Conservation (phyloP, 1,140 invertebrate species). For the Bombus terrestris region DNA sequence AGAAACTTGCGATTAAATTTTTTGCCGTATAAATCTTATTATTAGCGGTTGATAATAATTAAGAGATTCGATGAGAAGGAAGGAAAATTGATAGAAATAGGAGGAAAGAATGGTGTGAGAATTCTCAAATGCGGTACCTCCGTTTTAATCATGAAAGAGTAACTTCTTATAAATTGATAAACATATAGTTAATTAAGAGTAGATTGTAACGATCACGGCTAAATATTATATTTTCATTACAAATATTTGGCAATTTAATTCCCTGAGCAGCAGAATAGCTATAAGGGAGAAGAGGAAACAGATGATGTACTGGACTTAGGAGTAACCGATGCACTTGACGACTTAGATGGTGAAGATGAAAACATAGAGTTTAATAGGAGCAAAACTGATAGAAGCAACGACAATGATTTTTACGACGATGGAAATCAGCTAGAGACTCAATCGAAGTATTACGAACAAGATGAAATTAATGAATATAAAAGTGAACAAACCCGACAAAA, state of each 20-base stretch:
- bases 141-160: conserved; percentile 14
- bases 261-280: conserved; percentile 81
- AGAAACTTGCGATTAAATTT: conserved; percentile 1
- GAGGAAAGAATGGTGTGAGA: not conserved
- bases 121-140: not conserved
- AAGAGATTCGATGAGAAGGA: not conserved
- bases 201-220: conserved; percentile 62
- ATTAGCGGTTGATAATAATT: not conserved
- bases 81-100: not conserved
- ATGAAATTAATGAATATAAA: conserved; percentile 58
- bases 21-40: not conserved
- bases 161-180: conserved; percentile 13
- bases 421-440: conserved; percentile 63
- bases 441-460: conserved; percentile 64
- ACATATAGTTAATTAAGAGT: conserved; percentile 39
- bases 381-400: conserved; percentile 64
- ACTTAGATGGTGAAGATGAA: conserved; percentile 81
- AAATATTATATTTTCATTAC: conserved; percentile 64
- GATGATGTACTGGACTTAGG: conserved; percentile 81
- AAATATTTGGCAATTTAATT: conserved; percentile 81
- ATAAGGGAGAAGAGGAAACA: conserved; percentile 82
- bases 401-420: conserved; percentile 72
- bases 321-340: conserved; percentile 81
- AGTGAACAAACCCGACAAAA: conserved; percentile 55
- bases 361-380: conserved; percentile 77